Percentiles rank a stretch among this genome's conserved stretches.
Evolutionary conservation across 2,113 vertebrate species (phyloP).

Genomic region (Halcyon malimbica): DNA sequence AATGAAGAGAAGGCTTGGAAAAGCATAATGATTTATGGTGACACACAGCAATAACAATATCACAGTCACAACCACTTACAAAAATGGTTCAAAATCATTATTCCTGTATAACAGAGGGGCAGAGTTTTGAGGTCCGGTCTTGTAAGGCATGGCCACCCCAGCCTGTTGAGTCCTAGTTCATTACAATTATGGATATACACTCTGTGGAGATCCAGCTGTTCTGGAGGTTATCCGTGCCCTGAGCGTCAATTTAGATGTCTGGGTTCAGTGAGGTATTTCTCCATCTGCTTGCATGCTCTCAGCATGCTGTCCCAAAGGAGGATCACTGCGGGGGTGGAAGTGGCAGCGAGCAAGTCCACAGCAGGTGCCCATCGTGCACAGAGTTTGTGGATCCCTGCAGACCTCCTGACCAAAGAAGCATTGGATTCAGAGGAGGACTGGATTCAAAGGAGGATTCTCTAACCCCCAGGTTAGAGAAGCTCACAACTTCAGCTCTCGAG

Average conservation of each 20-base stretch:
- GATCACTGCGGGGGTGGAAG: not conserved
- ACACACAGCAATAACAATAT: not conserved
- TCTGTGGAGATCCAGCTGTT: not conserved
- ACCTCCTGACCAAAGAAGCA: not conserved
- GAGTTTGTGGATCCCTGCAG: not conserved
- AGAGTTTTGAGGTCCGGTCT: not conserved
- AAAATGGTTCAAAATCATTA: not conserved
- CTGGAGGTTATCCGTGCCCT: not conserved
- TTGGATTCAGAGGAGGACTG: no score
- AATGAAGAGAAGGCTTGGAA: not conserved
- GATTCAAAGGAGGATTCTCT: no score
- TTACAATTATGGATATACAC: not conserved
- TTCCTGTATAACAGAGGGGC: not conserved
- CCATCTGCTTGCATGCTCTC: not conserved
- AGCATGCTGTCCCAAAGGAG: not conserved
- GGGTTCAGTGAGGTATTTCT: not conserved
- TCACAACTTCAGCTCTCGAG: not conserved
- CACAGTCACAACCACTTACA: not conserved
- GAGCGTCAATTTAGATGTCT: not conserved
- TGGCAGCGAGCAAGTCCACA: not conserved
- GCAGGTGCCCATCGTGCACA: not conserved
- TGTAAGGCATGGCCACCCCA: not conserved
- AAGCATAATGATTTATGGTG: conserved; percentile 5
- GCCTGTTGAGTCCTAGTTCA: not conserved
- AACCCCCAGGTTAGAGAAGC: not conserved